Evolutionary conservation across 2,113 vertebrate species (phyloP).

Genomic region (Corydoras maculifer): DNA sequence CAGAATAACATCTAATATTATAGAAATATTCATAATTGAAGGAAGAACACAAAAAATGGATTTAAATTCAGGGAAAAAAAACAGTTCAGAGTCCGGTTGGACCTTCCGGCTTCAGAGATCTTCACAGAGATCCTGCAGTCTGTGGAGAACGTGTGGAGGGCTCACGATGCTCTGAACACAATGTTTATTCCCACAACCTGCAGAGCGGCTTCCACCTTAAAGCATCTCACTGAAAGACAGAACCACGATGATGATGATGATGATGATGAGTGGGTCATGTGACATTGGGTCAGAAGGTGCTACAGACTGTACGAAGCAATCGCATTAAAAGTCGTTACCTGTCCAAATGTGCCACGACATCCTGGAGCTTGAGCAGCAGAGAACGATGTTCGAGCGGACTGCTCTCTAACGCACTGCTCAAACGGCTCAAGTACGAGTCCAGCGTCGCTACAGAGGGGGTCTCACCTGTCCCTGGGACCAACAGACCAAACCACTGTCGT

Average conservation of each 20-base stretch:
- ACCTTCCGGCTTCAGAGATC: neutral
- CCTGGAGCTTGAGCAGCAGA: slow-evolving; percentile 80
- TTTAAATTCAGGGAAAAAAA: neutral
- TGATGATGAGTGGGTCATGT: too few relatives aligned
- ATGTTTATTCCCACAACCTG: neutral
- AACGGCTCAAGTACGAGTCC: slow-evolving; percentile 89
- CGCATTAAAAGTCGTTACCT: slow-evolving; percentile 62
- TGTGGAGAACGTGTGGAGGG: too few relatives aligned
- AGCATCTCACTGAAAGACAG: slow-evolving; percentile 65
- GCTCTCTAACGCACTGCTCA: slow-evolving; percentile 81
- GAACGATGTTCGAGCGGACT: slow-evolving; percentile 84
- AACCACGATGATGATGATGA: neutral
- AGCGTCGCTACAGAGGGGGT: slow-evolving; percentile 85
- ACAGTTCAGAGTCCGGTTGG: neutral
- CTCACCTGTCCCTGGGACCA: slow-evolving; percentile 77
- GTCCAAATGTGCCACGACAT: slow-evolving; percentile 86
- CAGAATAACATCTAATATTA: too few relatives aligned
- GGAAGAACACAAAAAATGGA: too few relatives aligned
- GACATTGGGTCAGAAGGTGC: too few relatives aligned
- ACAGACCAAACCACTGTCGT: neutral
- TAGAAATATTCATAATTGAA: too few relatives aligned
- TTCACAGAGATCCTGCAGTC: too few relatives aligned
- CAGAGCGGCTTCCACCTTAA: slow-evolving; percentile 45
- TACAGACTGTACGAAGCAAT: too few relatives aligned
- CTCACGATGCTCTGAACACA: too few relatives aligned